phyloP scores from a whole-genome alignment of 2,888 invertebrate genomes.

The Agrilus cyanescens region DNA sequence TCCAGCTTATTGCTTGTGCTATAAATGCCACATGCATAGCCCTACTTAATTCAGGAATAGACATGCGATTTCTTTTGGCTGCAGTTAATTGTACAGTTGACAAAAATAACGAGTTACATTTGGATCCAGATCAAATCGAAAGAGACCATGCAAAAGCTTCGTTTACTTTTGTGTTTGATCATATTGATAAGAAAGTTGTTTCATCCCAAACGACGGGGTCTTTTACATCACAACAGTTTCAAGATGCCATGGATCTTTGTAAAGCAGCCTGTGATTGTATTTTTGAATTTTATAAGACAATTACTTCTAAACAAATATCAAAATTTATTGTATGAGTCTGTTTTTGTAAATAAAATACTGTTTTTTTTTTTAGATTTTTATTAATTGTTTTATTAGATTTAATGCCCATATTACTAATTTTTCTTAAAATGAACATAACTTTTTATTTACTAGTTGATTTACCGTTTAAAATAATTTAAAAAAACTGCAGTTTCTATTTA shows the following conservation, averaged over 20 bases:
- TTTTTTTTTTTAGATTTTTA: too few relatives aligned
- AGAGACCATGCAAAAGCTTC: conserved; percentile 45
- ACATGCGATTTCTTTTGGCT: conserved; percentile 71
- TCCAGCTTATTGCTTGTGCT: conserved; percentile 63
- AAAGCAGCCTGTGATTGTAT: conserved; percentile 53
- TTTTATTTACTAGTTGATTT: too few relatives aligned
- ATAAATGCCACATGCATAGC: conserved; percentile 77
- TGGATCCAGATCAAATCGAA: conserved; percentile 29
- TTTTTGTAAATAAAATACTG: neutral
- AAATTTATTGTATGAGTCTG: neutral
- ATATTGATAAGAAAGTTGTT: conserved; percentile 43
- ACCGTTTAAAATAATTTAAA: too few relatives aligned
- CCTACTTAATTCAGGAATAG: conserved; percentile 69
- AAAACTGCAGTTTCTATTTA: too few relatives aligned
- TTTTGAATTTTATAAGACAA: conserved; percentile 61
- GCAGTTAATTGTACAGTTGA: conserved; percentile 65
- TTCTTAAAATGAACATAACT: too few relatives aligned
- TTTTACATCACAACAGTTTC: conserved; percentile 54
- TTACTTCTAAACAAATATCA: conserved; percentile 38
- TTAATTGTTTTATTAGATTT: neutral
- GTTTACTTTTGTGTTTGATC: conserved; percentile 68
- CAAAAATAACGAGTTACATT: conserved; percentile 39
- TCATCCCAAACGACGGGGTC: conserved; percentile 58
- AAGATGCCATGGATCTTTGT: conserved; percentile 52
- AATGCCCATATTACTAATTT: neutral